These are phyloP conservation scores for Pelosia muscerda DNA, from an alignment of 2,888 invertebrate species.

Conservation along the genomic window DNA sequence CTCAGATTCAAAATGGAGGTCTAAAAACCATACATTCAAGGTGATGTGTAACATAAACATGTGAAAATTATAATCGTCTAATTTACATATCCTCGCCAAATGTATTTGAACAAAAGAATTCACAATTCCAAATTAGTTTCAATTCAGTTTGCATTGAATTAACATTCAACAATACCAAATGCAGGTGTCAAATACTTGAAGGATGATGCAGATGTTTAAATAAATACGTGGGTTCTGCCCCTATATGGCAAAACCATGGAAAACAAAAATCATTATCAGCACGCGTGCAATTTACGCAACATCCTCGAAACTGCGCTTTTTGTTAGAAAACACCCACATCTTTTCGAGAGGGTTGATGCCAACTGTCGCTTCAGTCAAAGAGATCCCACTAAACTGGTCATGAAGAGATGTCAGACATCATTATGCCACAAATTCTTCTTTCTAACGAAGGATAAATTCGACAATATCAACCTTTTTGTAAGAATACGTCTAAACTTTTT, in stretches of 20 bases:
- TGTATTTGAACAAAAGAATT: background rate
- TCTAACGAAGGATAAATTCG: too few species aligned
- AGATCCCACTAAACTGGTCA: background rate
- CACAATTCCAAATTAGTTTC: background rate
- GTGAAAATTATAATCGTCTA: background rate
- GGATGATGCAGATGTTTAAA: background rate
- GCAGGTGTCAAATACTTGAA: background rate
- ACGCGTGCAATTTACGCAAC: background rate
- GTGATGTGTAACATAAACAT: background rate
- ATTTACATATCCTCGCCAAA: background rate
- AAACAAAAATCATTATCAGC: background rate
- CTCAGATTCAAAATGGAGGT: background rate
- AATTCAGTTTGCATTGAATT: background rate
- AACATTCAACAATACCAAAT: background rate
- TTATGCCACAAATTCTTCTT: too few species aligned
- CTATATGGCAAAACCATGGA: background rate
- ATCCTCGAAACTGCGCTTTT: too few species aligned
- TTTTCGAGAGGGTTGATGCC: too few species aligned
- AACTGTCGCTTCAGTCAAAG: too few species aligned
- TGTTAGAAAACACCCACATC: too few species aligned
- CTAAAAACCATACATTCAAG: background rate
- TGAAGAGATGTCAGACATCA: too few species aligned
- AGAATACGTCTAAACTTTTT: too few species aligned
- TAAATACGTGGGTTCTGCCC: too few species aligned
- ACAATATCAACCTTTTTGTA: too few species aligned